Evolutionary conservation across 2,113 vertebrate species (phyloP).

Genomic region (Labeo rohita): DNA sequence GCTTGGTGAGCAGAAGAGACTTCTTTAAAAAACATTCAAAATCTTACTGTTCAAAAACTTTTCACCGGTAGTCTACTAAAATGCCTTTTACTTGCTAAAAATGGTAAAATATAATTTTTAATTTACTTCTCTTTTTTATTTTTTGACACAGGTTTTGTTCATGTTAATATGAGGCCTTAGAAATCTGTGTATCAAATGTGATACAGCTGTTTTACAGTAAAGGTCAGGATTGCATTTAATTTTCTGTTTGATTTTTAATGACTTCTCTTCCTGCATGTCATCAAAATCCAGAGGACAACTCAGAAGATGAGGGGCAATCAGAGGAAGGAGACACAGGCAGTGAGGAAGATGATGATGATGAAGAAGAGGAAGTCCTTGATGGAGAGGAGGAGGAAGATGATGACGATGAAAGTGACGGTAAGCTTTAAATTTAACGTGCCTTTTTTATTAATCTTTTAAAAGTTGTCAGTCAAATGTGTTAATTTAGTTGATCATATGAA

Average conservation of each 20-base stretch:
- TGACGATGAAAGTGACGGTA: constrained; percentile 78
- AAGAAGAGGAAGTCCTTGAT: constrained; percentile 60
- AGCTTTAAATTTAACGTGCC: constrained; percentile 54
- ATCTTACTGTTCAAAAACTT: too few species aligned
- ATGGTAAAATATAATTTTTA: too few species aligned
- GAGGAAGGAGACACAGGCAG: constrained; percentile 75
- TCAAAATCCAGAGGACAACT: constrained; percentile 74
- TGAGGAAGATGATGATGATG: constrained; percentile 67
- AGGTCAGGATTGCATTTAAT: background rate
- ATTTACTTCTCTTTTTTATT: too few species aligned
- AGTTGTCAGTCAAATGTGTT: background rate
- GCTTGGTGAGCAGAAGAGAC: too few species aligned
- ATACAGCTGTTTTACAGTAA: background rate
- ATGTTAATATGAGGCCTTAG: background rate
- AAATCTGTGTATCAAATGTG: background rate
- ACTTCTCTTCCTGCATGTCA: background rate
- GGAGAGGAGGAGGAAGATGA: constrained; percentile 72
- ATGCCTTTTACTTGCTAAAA: too few species aligned
- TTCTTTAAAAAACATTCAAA: too few species aligned
- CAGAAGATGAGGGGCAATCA: constrained; percentile 72
- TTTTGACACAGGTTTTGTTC: background rate
- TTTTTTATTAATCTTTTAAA: background rate
- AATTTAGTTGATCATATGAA: background rate
- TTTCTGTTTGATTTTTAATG: background rate
- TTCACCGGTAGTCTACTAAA: too few species aligned